phyloP scores from a whole-genome alignment of 2,113 vertebrate species.

The Anseranas semipalmata region DNA sequence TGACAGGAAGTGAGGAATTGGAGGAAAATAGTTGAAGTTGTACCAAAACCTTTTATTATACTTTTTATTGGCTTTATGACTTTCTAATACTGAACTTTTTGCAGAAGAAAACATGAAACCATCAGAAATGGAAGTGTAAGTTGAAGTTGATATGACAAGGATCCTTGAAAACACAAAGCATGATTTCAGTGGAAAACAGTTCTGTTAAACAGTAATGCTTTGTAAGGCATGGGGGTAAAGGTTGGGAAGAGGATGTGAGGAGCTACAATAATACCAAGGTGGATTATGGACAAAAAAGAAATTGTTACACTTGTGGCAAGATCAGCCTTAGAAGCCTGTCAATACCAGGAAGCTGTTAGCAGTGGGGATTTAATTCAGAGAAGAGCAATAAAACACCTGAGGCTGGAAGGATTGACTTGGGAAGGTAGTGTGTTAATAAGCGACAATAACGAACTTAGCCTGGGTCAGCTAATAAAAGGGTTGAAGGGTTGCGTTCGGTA shows the following conservation, averaged over 20 bases:
- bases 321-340: not conserved
- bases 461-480: not conserved
- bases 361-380: not conserved
- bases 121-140: not conserved
- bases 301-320: rapidly evolving
- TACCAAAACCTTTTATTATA: rapidly evolving
- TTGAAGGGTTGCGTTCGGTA: not conserved
- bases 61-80: not conserved
- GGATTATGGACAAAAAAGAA: not conserved
- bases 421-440: not conserved
- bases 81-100: not conserved
- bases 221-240: not conserved
- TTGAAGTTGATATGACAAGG: not conserved
- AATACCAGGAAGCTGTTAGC: rapidly evolving
- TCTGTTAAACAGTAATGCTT: not conserved
- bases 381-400: not conserved
- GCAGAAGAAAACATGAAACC: not conserved
- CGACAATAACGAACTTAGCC: not conserved
- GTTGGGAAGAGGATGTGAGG: not conserved
- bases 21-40: not conserved
- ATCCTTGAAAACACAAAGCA: not conserved
- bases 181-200: not conserved
- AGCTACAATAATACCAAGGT: not conserved
- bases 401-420: not conserved
- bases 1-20: not conserved